Evolutionary conservation across 2,888 invertebrate genomes (phyloP), one percentile per base, ranked within the genome.

Genomic region (Noctua pronuba): DNA sequence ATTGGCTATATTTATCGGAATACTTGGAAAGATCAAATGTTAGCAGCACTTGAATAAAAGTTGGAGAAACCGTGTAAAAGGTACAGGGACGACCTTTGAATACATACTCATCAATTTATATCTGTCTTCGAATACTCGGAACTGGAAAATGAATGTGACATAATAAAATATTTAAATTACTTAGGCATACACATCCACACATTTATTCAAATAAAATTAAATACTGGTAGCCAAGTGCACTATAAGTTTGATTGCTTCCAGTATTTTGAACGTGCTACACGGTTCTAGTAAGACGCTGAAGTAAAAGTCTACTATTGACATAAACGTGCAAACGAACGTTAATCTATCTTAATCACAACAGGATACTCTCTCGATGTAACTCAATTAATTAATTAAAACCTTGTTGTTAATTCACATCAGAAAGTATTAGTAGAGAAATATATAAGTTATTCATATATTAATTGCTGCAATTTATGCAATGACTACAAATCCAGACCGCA

Each of bases 21-120:
- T 28, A 31, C 24, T 35, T 35, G 11, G 16, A 49, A 49, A 73
- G 3, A 73, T 78, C 55, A 46, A 73, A 66, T 66, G 55, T 38
- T 21, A 46, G 18, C 13, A 52, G 49, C 16, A 24, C 2, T 35
- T 38, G 16, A 35, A 76, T 16, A 65, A 55, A 70, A 70, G 7
- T 28, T 35, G 0, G 16, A 49, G 31, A 41, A 66, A 66, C 10
- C 31, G 2, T 7, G 4, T 35, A 21, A 18, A 21, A 35, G 2
- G 13, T n/a, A 28, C 6, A 24, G 13, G 62, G 13, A 52, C 6
- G 7, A 41, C 8, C 3, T 31, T 44, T 77, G 21, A 18, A 41
- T 21, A 28, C 5, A 3, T 24, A 35, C 31, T 52, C 58, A 28
- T 28, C 0, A 13, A 28, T 28, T 28, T 7, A 28, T 28, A 58